phyloP scores from a whole-genome alignment of 1,140 invertebrate species.

The Hypsibius dujardini region DNA sequence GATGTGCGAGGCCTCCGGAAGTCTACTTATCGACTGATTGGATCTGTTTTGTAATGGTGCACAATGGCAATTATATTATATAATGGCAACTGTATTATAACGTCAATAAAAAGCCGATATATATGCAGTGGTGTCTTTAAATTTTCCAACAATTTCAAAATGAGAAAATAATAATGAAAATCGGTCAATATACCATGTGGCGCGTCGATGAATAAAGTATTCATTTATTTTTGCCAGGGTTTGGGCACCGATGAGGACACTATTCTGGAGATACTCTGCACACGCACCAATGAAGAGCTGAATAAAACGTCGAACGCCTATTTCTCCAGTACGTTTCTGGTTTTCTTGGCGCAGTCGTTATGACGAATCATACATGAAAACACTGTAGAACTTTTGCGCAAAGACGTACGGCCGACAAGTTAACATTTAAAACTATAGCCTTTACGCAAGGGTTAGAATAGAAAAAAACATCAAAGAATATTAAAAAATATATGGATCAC shows the following conservation, averaged over 20 bases:
- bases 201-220: too few species aligned
- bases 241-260: background rate
- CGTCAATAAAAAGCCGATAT: too few species aligned
- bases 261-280: background rate
- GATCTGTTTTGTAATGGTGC: too few species aligned
- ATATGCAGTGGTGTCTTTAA: too few species aligned
- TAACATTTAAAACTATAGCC: background rate
- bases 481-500: background rate
- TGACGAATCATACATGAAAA: background rate
- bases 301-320: background rate
- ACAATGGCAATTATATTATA: too few species aligned
- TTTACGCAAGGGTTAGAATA: background rate
- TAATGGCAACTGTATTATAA: too few species aligned
- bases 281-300: background rate
- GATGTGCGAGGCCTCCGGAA: too few species aligned
- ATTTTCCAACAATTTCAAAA: too few species aligned
- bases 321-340: background rate
- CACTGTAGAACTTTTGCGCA: background rate
- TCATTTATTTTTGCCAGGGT: conserved; percentile 25
- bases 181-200: too few species aligned
- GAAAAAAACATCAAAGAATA: background rate
- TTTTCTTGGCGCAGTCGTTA: background rate
- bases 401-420: background rate
- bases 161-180: too few species aligned
- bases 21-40: too few species aligned